These are phyloP conservation scores for Echinops telfairi DNA, from an alignment of 2,113 vertebrate species.

Conservation along the genomic window DNA sequence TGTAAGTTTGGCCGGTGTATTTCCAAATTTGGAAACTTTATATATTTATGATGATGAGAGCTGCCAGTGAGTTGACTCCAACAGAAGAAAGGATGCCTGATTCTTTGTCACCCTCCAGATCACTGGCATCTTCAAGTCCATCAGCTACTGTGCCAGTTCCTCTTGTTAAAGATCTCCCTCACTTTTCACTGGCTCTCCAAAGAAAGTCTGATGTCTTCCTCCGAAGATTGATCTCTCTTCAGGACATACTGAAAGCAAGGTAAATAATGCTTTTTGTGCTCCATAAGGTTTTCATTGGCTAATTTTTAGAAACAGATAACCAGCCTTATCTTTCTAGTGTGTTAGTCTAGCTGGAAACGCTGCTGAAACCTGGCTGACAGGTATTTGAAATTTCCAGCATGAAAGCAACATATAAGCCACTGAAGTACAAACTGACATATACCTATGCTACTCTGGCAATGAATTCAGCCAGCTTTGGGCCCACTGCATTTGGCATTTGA, in stretches of 20 bases:
- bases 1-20: background rate
- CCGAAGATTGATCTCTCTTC: background rate
- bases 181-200: background rate
- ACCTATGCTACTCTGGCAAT: too few species aligned
- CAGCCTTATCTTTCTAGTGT: background rate
- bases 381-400: background rate
- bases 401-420: background rate
- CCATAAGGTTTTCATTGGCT: background rate
- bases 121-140: background rate
- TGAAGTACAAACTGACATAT: background rate
- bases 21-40: background rate
- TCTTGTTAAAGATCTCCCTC: background rate
- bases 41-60: background rate
- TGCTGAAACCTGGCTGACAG: background rate
- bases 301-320: background rate
- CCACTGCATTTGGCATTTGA: too few species aligned
- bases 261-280: background rate
- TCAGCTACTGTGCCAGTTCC: background rate
- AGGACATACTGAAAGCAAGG: background rate
- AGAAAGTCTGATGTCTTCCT: background rate
- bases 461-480: too few species aligned
- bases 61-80: background rate
- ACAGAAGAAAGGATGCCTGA: background rate
- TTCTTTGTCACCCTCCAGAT: background rate
- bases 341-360: background rate